Base-by-base conservation (phyloP, 2,113 vertebrate genomes). In the Excalfactoria chinensis region DNA sequence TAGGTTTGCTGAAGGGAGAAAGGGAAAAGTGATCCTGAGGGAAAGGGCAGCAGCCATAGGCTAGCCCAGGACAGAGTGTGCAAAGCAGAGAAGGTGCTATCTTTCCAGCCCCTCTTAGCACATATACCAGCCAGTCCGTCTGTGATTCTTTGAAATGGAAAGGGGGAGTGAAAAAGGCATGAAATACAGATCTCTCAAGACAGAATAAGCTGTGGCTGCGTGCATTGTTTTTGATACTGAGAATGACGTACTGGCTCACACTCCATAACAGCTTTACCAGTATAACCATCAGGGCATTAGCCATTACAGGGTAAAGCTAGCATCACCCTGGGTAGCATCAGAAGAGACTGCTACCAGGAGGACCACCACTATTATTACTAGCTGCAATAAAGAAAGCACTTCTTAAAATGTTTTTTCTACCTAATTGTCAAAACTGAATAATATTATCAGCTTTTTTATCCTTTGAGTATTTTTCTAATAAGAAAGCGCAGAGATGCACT, bases 401-500 rank as follows among this genome's bases (percentile, higher is more conserved):
- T 97, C 97, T 97, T 97, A 95, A 97, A 96, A 96, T 97, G 95
- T 94, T 96, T 97, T 97, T 97, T 95, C 96, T 95, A 97, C 97
- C 97, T 98, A 98, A 98, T 98, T 98, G 98, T 98, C 97, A 98
- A 98, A 98, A 98, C 97, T 96, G 98, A 98, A 98, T 98, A 98
- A 97, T 97, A 98, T 98, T 98, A 98, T 98, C 98, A 97, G 97
- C 96, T 97, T 97, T 98, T 98, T 98, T 96, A 98, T 97, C 98
- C 98, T 98, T 97, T 98, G 98, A 98, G 98, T 98, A 98, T 98
- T 98, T 98, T 98, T 97, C 98, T 98, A 98, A 98, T 98, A 98
- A 98, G 98, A 97, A 98, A 97, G 97, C 97, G 5, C 91, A 58
- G 97, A 98, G 98, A 97, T 97, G 97, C 97, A 97, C 93, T 95